Evolutionary conservation across 2,797 vertebrate species (phyloP), one percentile per base, ranked within the genome.

Genomic region (Thunnus albacares): DNA sequence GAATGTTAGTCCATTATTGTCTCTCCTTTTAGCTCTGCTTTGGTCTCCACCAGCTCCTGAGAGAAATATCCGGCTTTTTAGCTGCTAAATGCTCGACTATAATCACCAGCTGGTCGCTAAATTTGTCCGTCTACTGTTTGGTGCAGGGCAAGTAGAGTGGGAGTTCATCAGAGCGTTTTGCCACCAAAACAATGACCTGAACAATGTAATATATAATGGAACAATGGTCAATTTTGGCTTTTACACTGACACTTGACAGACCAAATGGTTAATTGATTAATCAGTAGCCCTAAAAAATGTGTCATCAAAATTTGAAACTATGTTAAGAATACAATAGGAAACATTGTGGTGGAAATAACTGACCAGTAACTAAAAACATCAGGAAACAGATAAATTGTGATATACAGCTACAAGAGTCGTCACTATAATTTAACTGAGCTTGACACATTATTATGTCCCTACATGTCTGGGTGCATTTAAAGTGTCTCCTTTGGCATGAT

Each of bases 401-500:
- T 43, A n/a, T 41, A 30, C 17, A 15, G 14, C 8, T 28, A 57
- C 18, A 20, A 26, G 5, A 51, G 18, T 55, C 24, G 35, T 55
- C 4, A 0, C 20, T 38, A 14, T 59, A 30, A 47, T 43, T 35
- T 63, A 6, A 67, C 24, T 53, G 26, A 69, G 53, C n/a, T 56
- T 75, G 71, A 57, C 59, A 43, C 22, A 3, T 22, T 11, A 6
- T 52, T 53, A 35, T 3, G 9, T 64, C 3, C 3, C n/a, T 14
- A 13, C 13, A 24, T 49, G 28, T 72, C 30, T 12, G 17, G 30
- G 24, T 22, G n/a, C 53, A 14, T 77, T 35, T 57, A 71, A 80
- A 81, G 68, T 58, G 38, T 47, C 64, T 58, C 35, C 47, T 52
- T 18, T 28, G 55, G 13, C 18, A 15, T 63, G 22, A 47, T 70